phyloP scores from a whole-genome alignment of 2,113 vertebrate species.

The Mormyrus lacerda region DNA sequence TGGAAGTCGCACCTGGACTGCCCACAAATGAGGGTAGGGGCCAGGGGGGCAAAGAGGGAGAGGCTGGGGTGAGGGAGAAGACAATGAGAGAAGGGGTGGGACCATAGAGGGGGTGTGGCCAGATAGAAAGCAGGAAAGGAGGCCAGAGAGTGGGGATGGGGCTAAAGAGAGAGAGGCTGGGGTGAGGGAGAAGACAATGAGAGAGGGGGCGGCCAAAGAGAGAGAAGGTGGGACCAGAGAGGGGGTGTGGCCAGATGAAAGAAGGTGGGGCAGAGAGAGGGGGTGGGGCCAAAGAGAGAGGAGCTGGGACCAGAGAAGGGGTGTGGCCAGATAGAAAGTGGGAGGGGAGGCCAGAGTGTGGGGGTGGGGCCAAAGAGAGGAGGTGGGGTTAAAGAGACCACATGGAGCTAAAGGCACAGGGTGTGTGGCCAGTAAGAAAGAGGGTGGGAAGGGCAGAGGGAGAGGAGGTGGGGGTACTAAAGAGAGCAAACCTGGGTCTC shows the following conservation, averaged over 20 bases:
- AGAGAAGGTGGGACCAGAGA: not conserved
- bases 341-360: too few relatives aligned
- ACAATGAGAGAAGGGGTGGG: not conserved
- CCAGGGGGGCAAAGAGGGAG: too few relatives aligned
- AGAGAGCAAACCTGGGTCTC: constrained; percentile 76
- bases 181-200: not conserved
- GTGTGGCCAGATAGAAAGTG: too few relatives aligned
- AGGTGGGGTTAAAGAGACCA: too few relatives aligned
- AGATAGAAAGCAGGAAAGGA: not conserved
- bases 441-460: not conserved
- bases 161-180: not conserved
- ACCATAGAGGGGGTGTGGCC: not conserved
- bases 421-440: not conserved
- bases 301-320: not conserved
- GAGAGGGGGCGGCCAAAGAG: not conserved
- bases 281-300: not conserved
- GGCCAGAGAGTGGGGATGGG: not conserved
- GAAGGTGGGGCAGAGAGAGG: not conserved
- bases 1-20: not conserved
- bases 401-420: too few relatives aligned
- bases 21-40: not conserved
- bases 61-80: not conserved
- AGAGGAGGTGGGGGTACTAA: not conserved
- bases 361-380: too few relatives aligned
- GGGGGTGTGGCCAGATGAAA: not conserved